Evolutionary conservation across 2,888 invertebrate species (phyloP), one percentile per base, ranked within the genome.

Genomic region (Sminthurinus aureus): DNA sequence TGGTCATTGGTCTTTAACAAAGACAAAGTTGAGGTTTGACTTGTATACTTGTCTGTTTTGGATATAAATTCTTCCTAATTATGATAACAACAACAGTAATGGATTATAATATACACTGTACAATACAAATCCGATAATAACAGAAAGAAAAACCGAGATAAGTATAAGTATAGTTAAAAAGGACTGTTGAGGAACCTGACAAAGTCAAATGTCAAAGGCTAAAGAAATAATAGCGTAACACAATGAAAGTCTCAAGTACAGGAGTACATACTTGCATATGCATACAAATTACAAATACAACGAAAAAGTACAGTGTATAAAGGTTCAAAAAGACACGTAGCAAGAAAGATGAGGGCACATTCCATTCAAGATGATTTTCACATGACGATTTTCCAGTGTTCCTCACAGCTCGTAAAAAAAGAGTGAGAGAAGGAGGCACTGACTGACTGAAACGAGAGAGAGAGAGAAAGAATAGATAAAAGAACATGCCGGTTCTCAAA

Each of bases 201-300:
- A 66, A 66, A 78, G 78, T 78, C 78, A 78, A 66, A 78, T n/a
- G 78, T 38, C 78, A 78, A 78, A 78, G 66, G 78, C 78, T 66
- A 26, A 78, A 38, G 78, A 66, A 66, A 64, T 58, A 58, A 52
- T 9, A n/a, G 58, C 11, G 15, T 8, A 51, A 51, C 3, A 15
- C 58, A 77, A 20, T 51, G 64, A 11, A 64, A 58, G 58, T 77
- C 77, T 13, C n/a, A 75, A 6, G 58, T 58, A 58, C 15, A 58
- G 9, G 18, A 58, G 9, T 18, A 58, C 58, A 58, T 18, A 58
- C 58, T 15, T 58, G 9, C 58, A 73, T 11, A 24, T 38, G 3
- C 38, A 38, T 38, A 38, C 6, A n/a, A n/a, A 38, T 38, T 38
- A 38, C n/a, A n/a, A n/a, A n/a, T 38, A 6, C 38, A 38, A 38